Percentiles rank a stretch among this genome's conserved stretches.
Conservation (phyloP, 1,140 invertebrate species). For the Eupeodes corollae region DNA sequence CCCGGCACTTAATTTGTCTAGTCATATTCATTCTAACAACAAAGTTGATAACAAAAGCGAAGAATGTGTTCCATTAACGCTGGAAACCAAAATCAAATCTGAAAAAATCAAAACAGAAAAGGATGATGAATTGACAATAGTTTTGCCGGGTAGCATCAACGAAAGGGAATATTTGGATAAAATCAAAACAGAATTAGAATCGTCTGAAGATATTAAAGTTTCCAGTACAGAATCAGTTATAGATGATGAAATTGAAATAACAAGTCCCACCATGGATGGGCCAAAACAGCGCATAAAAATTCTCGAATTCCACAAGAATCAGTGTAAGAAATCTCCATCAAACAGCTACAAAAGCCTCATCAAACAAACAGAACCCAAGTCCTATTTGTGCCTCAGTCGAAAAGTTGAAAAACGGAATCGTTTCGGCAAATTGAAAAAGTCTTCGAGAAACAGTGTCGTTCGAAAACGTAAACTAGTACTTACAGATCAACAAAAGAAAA, state of each 20-base stretch:
- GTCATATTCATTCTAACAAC: neutral
- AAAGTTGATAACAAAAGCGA: neutral
- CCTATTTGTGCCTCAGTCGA: constrained; percentile 24
- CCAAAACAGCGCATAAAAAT: constrained; percentile 20
- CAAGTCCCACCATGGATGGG: neutral
- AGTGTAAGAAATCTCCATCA: constrained; percentile 23
- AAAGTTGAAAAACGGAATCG: constrained; percentile 26
- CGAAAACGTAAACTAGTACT: constrained; percentile 23
- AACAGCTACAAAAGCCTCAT: constrained; percentile 36
- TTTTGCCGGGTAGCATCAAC: neutral
- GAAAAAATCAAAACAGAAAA: constrained; percentile 36
- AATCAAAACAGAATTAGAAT: constrained; percentile 21
- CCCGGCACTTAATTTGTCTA: too few relatives aligned
- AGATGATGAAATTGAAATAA: constrained; percentile 2
- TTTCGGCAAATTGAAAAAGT: constrained; percentile 14
- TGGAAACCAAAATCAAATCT: constrained; percentile 36
- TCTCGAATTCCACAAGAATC: constrained; percentile 13
- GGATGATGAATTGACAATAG: constrained; percentile 32
- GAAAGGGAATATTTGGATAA: neutral
- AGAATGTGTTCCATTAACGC: constrained; percentile 28
- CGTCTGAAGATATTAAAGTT: too few relatives aligned
- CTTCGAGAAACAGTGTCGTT: constrained; percentile 4
- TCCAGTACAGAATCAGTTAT: neutral
- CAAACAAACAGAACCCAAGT: constrained; percentile 32
- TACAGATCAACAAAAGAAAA: constrained; percentile 24